These are phyloP conservation scores for Guaruba guarouba DNA, from an alignment of 2,113 vertebrate species.

Conservation along the genomic window DNA sequence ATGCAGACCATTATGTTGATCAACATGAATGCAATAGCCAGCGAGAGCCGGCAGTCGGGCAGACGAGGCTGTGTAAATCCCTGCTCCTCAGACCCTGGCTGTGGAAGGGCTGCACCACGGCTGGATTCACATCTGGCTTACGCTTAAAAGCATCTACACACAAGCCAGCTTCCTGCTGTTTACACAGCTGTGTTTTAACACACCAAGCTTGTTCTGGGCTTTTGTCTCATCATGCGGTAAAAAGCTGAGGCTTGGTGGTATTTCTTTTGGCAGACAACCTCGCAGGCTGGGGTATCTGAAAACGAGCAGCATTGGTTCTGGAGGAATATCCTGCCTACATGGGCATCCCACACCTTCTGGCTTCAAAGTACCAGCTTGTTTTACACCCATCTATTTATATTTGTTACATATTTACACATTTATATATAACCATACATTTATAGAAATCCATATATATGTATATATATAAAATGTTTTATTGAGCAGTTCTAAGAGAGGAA, in stretches of 20 bases:
- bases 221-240: slow-evolving; percentile 19
- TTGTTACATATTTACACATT: neutral
- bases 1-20: neutral
- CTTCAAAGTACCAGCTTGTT: neutral
- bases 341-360: neutral
- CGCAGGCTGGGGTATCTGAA: rapidly evolving
- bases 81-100: neutral
- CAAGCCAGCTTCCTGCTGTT: neutral
- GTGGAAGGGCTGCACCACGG: neutral
- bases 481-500: neutral
- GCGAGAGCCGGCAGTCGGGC: neutral
- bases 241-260: neutral
- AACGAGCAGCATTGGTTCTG: neutral
- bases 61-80: neutral
- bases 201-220: neutral
- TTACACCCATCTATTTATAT: neutral
- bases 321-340: neutral
- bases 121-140: slow-evolving; percentile 2
- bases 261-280: neutral
- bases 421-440: neutral
- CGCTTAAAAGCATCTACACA: neutral
- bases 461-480: neutral
- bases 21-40: rapidly evolving
- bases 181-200: slow-evolving; percentile 15
- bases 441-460: too few relatives aligned